Base-by-base conservation (phyloP, 2,888 invertebrate species). In the Dasypolia templi region DNA sequence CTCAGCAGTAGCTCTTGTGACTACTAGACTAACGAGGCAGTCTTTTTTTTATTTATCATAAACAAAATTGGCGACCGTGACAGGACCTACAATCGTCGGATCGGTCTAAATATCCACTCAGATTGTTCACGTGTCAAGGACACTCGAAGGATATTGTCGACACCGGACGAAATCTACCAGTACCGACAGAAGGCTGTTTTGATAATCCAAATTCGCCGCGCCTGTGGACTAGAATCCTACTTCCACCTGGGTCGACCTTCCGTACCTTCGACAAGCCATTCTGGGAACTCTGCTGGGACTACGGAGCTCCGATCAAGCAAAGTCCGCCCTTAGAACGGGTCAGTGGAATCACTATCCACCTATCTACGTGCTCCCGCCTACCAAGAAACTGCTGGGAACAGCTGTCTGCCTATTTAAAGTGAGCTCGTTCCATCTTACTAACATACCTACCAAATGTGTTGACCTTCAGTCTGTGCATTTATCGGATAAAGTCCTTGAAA, bases 381-480 rank as follows among this genome's bases (percentile, higher is more conserved):
- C 42, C 26, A 42, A n/a, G 61, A n/a, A 26, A 42, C 26, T 63
- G 32, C 63, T 63, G 63, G 14, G 49, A 64, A n/a, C 35, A 32
- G 49, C 49, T 32, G 63, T 7, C 49, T 49, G 32, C 63, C 49
- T 63, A 63, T 46, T 32, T 63, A 49, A 49, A 63, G 64, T 64
- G 64, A 64, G 64, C 51, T 51, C 49, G 64, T 64, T 64, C 64
- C 51, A 64, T 64, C 35, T 51, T 62, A 44, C 64, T 64, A 49
- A 64, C 64, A 12, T n/a, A n/a, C n/a, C n/a, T n/a, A n/a, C n/a
- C n/a, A n/a, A n/a, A n/a, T n/a, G n/a, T n/a, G n/a, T n/a, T n/a
- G n/a, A n/a, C n/a, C n/a, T n/a, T n/a, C n/a, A n/a, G n/a, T n/a
- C n/a, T n/a, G n/a, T n/a, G n/a, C n/a, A n/a, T n/a, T n/a, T n/a